Base-by-base conservation (phyloP, 2,888 invertebrate species). In the Crocallis elinguaria region DNA sequence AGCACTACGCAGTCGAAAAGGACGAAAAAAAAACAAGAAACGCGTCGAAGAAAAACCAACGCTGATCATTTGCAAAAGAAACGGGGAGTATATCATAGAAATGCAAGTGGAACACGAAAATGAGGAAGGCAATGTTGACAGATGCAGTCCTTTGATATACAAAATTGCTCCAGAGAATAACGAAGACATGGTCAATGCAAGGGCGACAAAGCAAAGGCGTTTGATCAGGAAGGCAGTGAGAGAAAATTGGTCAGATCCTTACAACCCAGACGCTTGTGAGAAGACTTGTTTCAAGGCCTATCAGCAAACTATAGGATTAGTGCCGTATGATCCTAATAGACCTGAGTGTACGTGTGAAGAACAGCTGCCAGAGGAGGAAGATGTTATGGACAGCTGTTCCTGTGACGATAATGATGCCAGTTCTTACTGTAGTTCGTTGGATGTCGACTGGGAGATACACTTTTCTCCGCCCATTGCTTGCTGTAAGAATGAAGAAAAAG, bases 361-460 rank as follows among this genome's bases (percentile, higher is more conserved):
- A 7, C 43, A 67, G 1, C 63, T 63, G 19, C n/a, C n/a, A n/a
- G 60, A 60, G 21, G 45, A 52, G 9, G 52, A 53, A 1, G 65
- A 69, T 0, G 49, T 43, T 1, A 16, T 50, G 1, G 64, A 66
- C 1, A 75, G 71, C 46, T 82, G 73, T 56, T 79, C 77, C 0
- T 77, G 72, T 60, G 69, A 70, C 4, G 75, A 77, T n/a, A 67
- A 73, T 1, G 71, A 74, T 27, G 45, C 64, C 1, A 75, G 66
- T 33, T 80, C 86, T 1, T 75, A 77, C n/a, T 76, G 73, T 35
- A 79, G 79, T 48, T 88, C 86, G 0, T 66, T 86, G 27, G 85
- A 84, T 48, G 61, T 86, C 0, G 84, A 90, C 54, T 90, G 88
- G 88, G 88, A 88, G 60, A 74, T 90, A 42, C 84, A 86, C 45